Evolutionary conservation across 2,797 vertebrate species (phyloP).

Genomic region (Acanthurus tractus): DNA sequence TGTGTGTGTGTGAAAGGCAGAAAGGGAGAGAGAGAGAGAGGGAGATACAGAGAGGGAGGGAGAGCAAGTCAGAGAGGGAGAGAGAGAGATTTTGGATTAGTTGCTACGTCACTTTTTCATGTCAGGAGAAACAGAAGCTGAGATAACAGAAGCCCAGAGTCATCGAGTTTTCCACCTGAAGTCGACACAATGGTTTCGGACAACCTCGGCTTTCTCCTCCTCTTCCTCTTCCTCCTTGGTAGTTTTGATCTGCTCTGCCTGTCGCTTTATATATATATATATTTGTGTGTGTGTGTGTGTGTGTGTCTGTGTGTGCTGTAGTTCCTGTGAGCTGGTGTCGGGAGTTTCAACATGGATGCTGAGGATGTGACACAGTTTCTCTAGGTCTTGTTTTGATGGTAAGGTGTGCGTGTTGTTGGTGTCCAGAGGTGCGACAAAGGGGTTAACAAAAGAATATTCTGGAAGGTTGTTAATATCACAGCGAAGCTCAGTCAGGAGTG

Average conservation of each 20-base stretch:
- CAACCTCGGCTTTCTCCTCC: conserved; percentile 76
- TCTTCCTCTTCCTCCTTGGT: conserved; percentile 81
- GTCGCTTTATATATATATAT: conserved; percentile 52
- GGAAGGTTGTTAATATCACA: conserved; percentile 89
- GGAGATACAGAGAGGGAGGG: conserved; percentile 82
- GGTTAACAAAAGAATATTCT: conserved; percentile 91
- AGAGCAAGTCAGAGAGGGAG: conserved; percentile 73
- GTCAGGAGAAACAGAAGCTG: conserved; percentile 86
- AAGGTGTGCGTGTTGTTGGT: conserved; percentile 61
- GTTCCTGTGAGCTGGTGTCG: conserved; percentile 71
- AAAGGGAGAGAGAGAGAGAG: conserved; percentile 66
- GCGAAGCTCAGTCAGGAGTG: conserved; percentile 75
- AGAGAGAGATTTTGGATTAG: conserved; percentile 86
- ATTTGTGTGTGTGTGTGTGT: conserved; percentile 31
- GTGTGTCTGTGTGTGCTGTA: conserved; percentile 44
- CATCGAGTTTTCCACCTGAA: conserved; percentile 83
- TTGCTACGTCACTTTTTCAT: conserved; percentile 92
- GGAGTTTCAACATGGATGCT: conserved; percentile 86
- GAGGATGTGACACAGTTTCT: conserved; percentile 87
- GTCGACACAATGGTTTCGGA: conserved; percentile 80
- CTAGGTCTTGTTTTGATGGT: conserved; percentile 74
- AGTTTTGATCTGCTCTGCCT: conserved; percentile 78
- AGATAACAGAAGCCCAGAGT: conserved; percentile 84
- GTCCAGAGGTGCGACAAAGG: conserved; percentile 79
- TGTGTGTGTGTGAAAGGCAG: conserved; percentile 70